Evolutionary conservation across 2,797 vertebrate species (phyloP).

Genomic region (Sylvilagus floridanus): DNA sequence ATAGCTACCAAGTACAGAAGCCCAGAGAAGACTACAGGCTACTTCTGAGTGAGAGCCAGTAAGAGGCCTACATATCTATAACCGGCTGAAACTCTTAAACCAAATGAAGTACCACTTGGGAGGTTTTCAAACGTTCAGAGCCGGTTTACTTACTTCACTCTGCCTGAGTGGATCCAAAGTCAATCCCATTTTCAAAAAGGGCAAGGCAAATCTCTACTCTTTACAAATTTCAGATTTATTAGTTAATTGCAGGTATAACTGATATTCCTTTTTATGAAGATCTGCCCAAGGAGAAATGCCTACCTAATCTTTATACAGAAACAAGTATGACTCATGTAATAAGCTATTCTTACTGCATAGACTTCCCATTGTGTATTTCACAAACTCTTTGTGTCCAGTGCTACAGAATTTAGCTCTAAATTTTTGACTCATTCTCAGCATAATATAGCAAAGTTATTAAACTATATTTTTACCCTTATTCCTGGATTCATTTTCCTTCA

Average conservation of each 20-base stretch:
- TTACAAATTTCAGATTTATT: background rate
- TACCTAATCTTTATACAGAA: background rate
- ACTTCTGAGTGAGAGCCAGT: background rate
- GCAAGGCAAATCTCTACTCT: background rate
- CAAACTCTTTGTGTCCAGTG: conserved; percentile 19
- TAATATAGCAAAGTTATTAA: background rate
- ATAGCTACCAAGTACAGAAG: background rate
- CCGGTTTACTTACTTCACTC: background rate
- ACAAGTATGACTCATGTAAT: background rate
- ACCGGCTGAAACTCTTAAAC: background rate
- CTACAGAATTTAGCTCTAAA: conserved; percentile 29
- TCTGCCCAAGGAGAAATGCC: background rate
- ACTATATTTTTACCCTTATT: background rate
- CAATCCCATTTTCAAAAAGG: background rate
- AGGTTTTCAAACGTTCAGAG: background rate
- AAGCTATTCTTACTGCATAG: background rate
- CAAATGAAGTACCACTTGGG: background rate
- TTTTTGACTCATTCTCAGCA: background rate
- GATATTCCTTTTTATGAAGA: background rate
- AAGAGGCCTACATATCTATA: background rate
- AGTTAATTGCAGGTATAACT: background rate
- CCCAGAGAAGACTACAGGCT: background rate
- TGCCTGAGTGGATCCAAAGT: background rate
- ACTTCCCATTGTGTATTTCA: background rate
- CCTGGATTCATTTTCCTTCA: background rate